Evolutionary conservation across 2,888 invertebrate genomes (phyloP).

Genomic region (Chrysolina americana): DNA sequence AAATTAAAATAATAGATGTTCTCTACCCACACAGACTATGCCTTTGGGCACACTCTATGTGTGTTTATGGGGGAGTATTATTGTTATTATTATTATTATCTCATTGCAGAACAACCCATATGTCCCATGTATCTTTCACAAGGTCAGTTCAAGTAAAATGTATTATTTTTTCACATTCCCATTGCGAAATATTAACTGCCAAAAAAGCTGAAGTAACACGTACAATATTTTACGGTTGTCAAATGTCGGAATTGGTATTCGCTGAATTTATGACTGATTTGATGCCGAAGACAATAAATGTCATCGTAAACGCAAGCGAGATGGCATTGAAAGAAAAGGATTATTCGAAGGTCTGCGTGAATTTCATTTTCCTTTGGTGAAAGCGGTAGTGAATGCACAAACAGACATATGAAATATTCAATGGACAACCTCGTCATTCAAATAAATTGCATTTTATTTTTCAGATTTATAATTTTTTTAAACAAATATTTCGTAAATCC

Average conservation of each 20-base stretch:
- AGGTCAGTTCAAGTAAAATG: background rate
- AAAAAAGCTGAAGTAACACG: slow-evolving; percentile 13
- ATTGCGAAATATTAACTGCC: slow-evolving; percentile 18
- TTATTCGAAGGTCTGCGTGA: background rate
- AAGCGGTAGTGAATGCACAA: no score
- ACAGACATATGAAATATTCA: no score
- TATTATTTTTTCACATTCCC: background rate
- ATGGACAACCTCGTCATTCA: no score
- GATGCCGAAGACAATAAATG: slow-evolving; percentile 27
- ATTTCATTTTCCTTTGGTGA: background rate
- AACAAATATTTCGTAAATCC: no score
- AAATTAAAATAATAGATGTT: no score
- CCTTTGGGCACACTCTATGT: no score
- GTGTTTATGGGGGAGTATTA: no score
- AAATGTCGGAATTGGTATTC: slow-evolving; percentile 30
- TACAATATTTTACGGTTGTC: slow-evolving; percentile 30
- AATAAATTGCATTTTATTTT: no score
- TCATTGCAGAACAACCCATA: background rate
- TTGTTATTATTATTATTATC: no score
- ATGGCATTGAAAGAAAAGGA: slow-evolving; percentile 9
- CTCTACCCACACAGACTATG: no score
- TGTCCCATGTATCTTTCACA: slow-evolving; percentile 3
- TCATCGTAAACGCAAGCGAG: slow-evolving; percentile 24
- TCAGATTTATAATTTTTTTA: no score
- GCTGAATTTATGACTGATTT: slow-evolving; percentile 28